These are phyloP conservation scores for Phyllotis vaccarum DNA, from an alignment of 2,797 vertebrate genomes.

Conservation along the genomic window DNA sequence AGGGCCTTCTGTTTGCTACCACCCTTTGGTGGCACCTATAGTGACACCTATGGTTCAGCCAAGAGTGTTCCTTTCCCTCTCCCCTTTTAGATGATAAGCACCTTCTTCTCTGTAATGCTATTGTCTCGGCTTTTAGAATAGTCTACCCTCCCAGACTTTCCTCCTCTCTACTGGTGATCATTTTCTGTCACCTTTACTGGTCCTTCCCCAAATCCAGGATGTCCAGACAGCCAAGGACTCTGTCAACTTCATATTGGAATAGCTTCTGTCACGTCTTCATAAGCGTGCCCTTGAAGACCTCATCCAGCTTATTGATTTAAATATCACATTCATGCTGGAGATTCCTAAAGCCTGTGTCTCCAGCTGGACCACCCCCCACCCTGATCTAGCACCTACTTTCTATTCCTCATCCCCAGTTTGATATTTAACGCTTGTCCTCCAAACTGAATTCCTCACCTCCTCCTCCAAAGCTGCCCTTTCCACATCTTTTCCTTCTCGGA, in stretches of 20 bases:
- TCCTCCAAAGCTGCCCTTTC: slow-evolving; percentile 15
- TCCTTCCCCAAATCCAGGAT: neutral
- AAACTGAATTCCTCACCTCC: neutral
- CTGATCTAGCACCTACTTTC: neutral
- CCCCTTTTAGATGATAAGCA: neutral
- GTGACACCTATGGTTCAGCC: neutral
- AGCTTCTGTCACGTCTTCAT: neutral
- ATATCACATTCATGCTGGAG: neutral
- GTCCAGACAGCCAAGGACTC: neutral
- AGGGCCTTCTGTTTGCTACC: neutral
- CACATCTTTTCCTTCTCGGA: neutral
- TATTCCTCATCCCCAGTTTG: neutral
- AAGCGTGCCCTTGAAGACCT: neutral
- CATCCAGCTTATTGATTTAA: neutral
- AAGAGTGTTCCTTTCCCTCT: neutral
- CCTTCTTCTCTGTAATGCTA: neutral
- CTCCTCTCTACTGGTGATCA: neutral
- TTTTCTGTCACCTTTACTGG: neutral
- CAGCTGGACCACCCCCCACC: neutral
- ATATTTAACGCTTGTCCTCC: slow-evolving; percentile 22
- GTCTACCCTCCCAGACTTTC: neutral
- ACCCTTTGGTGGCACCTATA: neutral
- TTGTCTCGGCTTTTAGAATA: neutral
- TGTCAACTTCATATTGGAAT: neutral
- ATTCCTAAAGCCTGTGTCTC: neutral